Evolutionary conservation across 1,140 invertebrate genomes (phyloP), one percentile per base, ranked within the genome.

Genomic region (Olivierus martensii): DNA sequence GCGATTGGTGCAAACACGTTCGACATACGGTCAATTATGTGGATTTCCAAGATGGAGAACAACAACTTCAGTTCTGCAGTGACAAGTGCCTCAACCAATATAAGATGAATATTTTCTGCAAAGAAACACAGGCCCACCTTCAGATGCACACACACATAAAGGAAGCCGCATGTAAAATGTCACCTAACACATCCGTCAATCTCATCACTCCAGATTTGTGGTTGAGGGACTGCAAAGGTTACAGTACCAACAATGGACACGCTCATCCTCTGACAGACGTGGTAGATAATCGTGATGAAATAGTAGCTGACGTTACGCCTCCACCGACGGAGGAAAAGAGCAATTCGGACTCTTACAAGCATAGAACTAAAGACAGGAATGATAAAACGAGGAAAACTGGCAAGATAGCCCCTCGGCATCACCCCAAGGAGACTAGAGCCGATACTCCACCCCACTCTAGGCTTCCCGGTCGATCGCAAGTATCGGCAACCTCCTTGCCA

Each of bases 91-190:
- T 92, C 43, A 91, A 91, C 66, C 87, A 91, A 68, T 93, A 91
- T 72, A 92, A 93, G 73, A 91, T 93, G 87, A 86, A 90, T 65
- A 89, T 91, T 57, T 93, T 92, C 67, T 91, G 87, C 70, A 79
- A 83, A 22, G 87, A 91, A 69, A 89, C 87, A 3, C 81, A 87
- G 67, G 84, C 87, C 2, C 87, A 90, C 66, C 75, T 90, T 39
- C 83, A 87, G 65, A 77, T 87, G 57, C 84, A 87, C 63, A 81
- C 81, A 0, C 80, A 83, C 63, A 63, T 82, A 41, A 71, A 75
- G 34, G 71, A 71, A 10, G 63, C 66, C 10, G 61, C 61, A 2
- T 63, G 59, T 38, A 36, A 49, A 45, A 58, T 50, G 6, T 49
- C 48, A 21, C 41, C 52, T 0, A 57, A 65, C 18, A 60, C 62